Percentiles rank a stretch among this genome's conserved stretches.
phyloP scores from a whole-genome alignment of 2,888 invertebrate genomes.

The Buathra laborator region DNA sequence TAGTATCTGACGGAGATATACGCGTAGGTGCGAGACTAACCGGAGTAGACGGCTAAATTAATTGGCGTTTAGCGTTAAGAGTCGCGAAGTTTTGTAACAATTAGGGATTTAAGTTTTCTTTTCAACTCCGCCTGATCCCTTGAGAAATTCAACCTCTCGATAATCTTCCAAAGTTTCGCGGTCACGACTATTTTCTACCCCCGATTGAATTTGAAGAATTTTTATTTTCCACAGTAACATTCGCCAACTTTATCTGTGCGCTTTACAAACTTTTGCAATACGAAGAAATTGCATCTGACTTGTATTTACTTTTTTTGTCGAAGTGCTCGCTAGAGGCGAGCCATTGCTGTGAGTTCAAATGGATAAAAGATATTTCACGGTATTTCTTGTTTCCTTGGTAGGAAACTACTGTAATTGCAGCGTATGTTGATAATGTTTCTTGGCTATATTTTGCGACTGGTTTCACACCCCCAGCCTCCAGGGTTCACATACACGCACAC shows the following conservation, averaged over 20 bases:
- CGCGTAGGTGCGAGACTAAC: not conserved
- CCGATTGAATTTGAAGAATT: not conserved
- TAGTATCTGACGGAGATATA: conserved; percentile 4
- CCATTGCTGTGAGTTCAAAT: not conserved
- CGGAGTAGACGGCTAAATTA: not conserved
- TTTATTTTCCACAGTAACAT: not conserved
- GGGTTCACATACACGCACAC: not conserved
- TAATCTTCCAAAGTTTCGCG: not conserved
- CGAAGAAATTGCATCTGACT: not conserved
- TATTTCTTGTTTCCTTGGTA: not conserved
- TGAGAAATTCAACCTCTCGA: not conserved
- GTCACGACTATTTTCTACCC: not conserved
- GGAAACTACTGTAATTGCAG: too few species aligned
- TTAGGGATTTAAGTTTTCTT: not conserved
- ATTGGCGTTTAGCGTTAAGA: not conserved
- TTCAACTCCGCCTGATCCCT: not conserved
- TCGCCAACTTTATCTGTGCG: not conserved
- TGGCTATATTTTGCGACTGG: too few species aligned
- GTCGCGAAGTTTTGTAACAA: not conserved
- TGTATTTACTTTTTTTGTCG: not conserved
- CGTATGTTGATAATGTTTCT: too few species aligned
- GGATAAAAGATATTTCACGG: not conserved
- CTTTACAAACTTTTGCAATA: conserved; percentile 2
- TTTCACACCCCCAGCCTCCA: not conserved
- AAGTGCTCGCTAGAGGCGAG: not conserved